These are phyloP conservation scores for Raillietiella orientalis DNA, from an alignment of 2,888 invertebrate species.

Conservation along the genomic window DNA sequence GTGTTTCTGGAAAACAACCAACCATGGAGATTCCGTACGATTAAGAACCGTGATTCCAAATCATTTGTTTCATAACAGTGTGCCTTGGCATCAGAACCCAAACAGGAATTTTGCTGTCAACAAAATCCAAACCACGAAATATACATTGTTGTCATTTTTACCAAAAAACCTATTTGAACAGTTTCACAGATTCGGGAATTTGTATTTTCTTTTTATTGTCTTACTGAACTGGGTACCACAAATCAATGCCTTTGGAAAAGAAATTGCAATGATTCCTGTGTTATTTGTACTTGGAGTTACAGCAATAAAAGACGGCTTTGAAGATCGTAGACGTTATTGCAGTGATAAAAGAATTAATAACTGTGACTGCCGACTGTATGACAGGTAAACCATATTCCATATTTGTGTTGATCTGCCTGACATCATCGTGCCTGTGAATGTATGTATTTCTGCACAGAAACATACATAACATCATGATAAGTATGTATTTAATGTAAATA, in stretches of 20 bases:
- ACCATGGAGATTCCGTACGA: too few relatives aligned
- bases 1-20: too few relatives aligned
- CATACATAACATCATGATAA: too few relatives aligned
- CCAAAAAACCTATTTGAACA: slow-evolving; percentile 89
- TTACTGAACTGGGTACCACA: slow-evolving; percentile 81
- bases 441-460: background rate
- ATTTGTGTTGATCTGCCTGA: background rate
- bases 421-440: background rate
- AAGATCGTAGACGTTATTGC: slow-evolving; percentile 54
- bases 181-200: slow-evolving; percentile 85
- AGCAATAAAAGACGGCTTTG: slow-evolving; percentile 74
- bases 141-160: slow-evolving; percentile 66
- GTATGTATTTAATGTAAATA: too few relatives aligned
- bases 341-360: slow-evolving; percentile 85
- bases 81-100: slow-evolving; percentile 43
- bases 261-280: slow-evolving; percentile 78
- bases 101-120: slow-evolving; percentile 51
- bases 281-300: slow-evolving; percentile 78
- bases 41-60: slow-evolving; percentile 42
- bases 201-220: slow-evolving; percentile 90
- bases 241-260: slow-evolving; percentile 79
- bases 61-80: slow-evolving; percentile 46
- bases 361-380: slow-evolving; percentile 62
- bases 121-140: slow-evolving; percentile 70
- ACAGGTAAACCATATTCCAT: slow-evolving; percentile 38